Conservation (phyloP, 2,113 vertebrate species). For the Xenopus borealis region DNA sequence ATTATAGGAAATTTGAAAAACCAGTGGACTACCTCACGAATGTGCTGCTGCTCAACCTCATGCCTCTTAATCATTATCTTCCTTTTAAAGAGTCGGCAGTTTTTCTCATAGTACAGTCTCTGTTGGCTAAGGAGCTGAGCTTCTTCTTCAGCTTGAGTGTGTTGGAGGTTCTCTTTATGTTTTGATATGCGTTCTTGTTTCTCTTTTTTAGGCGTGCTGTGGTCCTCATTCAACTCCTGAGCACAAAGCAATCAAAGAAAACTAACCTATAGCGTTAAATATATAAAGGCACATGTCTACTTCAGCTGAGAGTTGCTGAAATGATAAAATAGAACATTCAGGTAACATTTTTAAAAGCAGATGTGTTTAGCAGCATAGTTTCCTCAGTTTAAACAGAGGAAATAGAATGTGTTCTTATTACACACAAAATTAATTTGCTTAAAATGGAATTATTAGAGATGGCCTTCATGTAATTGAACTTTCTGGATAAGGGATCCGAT, state of each 20-base stretch:
- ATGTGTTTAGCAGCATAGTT: too few relatives aligned
- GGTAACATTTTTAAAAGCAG: too few relatives aligned
- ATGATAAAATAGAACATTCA: too few relatives aligned
- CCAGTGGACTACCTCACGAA: slow-evolving; percentile 80
- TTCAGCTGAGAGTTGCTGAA: too few relatives aligned
- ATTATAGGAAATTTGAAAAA: not conserved
- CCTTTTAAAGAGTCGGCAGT: slow-evolving; percentile 91
- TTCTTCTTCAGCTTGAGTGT: slow-evolving; percentile 97
- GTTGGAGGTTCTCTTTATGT: slow-evolving; percentile 98
- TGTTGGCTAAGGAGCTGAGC: slow-evolving; percentile 91
- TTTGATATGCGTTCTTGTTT: slow-evolving; percentile 97
- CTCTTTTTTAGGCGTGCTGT: slow-evolving; percentile 98
- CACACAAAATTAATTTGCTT: too few relatives aligned
- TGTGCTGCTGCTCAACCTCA: slow-evolving; percentile 93
- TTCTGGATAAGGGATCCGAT: too few relatives aligned
- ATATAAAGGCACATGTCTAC: too few relatives aligned
- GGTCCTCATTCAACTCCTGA: slow-evolving; percentile 97
- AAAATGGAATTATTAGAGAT: too few relatives aligned
- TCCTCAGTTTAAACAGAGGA: too few relatives aligned
- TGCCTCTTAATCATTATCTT: slow-evolving; percentile 90
- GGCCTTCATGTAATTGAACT: too few relatives aligned
- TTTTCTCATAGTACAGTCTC: slow-evolving; percentile 91
- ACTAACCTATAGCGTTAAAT: not conserved
- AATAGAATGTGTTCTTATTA: too few relatives aligned
- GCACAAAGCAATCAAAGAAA: not conserved